phyloP scores from a whole-genome alignment of 2,113 vertebrate species.

The Notothenia coriiceps region DNA sequence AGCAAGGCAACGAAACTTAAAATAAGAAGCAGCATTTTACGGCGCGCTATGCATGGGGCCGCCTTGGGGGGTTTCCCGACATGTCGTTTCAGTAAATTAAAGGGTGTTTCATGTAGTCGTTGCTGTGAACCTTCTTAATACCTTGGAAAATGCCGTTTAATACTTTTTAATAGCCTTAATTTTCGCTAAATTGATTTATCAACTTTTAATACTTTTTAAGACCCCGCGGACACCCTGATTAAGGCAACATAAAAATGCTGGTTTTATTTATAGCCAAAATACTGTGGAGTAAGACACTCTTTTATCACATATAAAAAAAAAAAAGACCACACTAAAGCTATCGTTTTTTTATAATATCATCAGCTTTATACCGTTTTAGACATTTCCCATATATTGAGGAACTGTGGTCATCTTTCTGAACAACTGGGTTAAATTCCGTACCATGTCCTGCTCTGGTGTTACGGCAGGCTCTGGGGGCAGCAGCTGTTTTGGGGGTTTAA shows the following conservation, averaged over 20 bases:
- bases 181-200: no score
- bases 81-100: no score
- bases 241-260: not conserved
- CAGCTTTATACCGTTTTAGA: not conserved
- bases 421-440: slow-evolving; percentile 58
- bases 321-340: not conserved
- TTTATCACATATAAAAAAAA: not conserved
- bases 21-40: no score
- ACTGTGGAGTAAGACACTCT: not conserved
- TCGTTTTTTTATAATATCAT: not conserved
- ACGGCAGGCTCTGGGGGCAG: slow-evolving; percentile 84
- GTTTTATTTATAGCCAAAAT: slow-evolving; percentile 4
- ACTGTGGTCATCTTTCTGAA: not conserved
- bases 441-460: slow-evolving; percentile 90
- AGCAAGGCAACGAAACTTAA: no score
- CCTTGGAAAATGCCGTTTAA: no score
- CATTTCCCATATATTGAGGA: not conserved
- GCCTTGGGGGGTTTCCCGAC: no score
- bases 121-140: no score
- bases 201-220: no score
- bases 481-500: slow-evolving; percentile 93
- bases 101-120: no score
- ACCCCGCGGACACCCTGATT: no score
- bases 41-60: no score
- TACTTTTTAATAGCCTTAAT: no score